Conservation (phyloP, 53 echinoderm and acorn worm species). For the Antedon mediterranea region DNA sequence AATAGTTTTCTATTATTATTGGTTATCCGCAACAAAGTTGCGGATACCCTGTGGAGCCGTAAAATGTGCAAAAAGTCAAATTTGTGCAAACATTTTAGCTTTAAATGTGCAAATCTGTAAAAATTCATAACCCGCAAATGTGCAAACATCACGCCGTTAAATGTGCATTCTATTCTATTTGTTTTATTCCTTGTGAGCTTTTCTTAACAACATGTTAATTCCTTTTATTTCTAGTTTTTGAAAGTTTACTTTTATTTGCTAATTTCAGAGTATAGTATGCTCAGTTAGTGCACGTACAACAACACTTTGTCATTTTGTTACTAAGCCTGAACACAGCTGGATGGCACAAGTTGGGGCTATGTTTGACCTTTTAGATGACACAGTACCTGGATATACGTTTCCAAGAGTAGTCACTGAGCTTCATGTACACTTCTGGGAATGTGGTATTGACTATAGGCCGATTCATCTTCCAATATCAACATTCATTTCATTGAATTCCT, state of each 20-base stretch:
- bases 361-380: slow-evolving; percentile 77
- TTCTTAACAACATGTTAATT: too few relatives aligned
- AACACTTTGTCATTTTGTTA: slow-evolving; percentile 54
- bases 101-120: too few relatives aligned
- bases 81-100: too few relatives aligned
- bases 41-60: too few relatives aligned
- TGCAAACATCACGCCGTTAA: too few relatives aligned
- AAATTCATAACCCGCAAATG: too few relatives aligned
- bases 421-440: slow-evolving; percentile 89
- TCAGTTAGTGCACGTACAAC: slow-evolving; percentile 64
- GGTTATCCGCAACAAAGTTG: too few relatives aligned
- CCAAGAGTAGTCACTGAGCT: slow-evolving; percentile 84
- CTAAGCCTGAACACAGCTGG: slow-evolving; percentile 73
- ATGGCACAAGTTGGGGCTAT: slow-evolving; percentile 64
- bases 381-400: slow-evolving; percentile 66
- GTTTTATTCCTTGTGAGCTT: too few relatives aligned
- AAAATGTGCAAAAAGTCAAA: too few relatives aligned
- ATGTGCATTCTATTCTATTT: too few relatives aligned
- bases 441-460: slow-evolving; percentile 92
- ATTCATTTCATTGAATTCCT: slow-evolving; percentile 47
- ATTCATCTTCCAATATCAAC: slow-evolving; percentile 55
- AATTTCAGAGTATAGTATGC: slow-evolving; percentile 56
- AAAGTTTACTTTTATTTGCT: not conserved
- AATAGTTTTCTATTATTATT: too few relatives aligned
- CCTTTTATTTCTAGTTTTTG: too few relatives aligned